Evolutionary conservation across 2,797 vertebrate genomes (phyloP).

Genomic region (Yasuhikotakia modesta): DNA sequence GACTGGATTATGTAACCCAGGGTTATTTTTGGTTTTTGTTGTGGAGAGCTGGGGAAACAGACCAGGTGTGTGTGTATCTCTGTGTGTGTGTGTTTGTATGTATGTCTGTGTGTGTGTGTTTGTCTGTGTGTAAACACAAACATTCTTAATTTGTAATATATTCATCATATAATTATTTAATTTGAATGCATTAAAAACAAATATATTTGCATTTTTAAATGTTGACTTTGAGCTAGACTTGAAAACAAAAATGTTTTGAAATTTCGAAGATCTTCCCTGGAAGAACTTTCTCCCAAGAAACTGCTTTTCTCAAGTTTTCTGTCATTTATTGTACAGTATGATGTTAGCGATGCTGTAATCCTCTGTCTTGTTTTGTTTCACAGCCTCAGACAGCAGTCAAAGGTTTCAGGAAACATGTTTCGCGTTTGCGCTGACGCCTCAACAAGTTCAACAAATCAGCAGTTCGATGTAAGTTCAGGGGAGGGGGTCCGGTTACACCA

Average conservation of each 20-base stretch:
- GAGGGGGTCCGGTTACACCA: constrained; percentile 11
- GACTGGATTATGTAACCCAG: constrained; percentile 55
- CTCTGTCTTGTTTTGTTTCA: constrained; percentile 50
- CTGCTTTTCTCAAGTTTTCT: neutral
- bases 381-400: constrained; percentile 95
- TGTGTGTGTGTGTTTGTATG: neutral
- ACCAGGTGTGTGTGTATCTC: neutral
- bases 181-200: too few species aligned
- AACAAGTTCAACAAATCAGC: constrained; percentile 98
- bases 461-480: constrained; percentile 91
- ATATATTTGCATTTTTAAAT: too few species aligned
- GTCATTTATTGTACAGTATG: neutral
- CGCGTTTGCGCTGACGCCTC: constrained; percentile 95
- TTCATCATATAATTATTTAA: too few species aligned
- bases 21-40: constrained; percentile 56
- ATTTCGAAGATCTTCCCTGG: too few species aligned
- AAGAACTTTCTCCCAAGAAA: neutral
- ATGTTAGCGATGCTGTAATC: neutral
- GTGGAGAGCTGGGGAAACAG: constrained; percentile 3
- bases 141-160: too few species aligned
- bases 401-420: constrained; percentile 99
- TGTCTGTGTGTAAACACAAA: too few species aligned
- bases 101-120: too few species aligned
- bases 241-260: too few species aligned
- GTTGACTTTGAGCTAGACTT: too few species aligned